Evolutionary conservation across 2,888 invertebrate species (phyloP), one percentile per base, ranked within the genome.

Genomic region (Boloria euphrosyne): DNA sequence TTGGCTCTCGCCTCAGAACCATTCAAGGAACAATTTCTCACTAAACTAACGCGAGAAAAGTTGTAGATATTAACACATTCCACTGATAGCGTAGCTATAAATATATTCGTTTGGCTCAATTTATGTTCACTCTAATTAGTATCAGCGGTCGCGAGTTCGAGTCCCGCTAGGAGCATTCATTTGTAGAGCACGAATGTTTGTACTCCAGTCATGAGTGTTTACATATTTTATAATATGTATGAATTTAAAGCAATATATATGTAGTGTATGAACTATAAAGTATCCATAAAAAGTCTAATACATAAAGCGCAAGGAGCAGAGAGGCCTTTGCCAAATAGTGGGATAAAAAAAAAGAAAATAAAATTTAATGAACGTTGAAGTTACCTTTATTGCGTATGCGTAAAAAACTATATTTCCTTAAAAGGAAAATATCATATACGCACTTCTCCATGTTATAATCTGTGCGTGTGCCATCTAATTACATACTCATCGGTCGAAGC

Each of bases 1-100:
- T 80, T 79, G 78, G 79, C 72, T 73, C 71, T 73, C 74, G 71
- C 72, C 73, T 73, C 61, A 69, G 61, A 66, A 61, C 60, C 73
- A 69, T 75, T 76, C 74, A 74, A 67, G 60, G 70, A 78, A 78
- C 74, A 74, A 81, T 82, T 85, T 85, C 87, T 86, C 82, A 86
- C 82, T 82, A 79, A 77, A 74, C 74, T 71, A 74, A 76, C 74
- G 77, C 79, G 78, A 76, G 77, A 78, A 81, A 79, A 77, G 75
- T 76, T 74, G 73, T 69, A 75, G 77, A 78, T 76, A 27, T 59
- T 46, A 58, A 50, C 17, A 27, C 31, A 38, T 7, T 38, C 16
- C 27, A 44, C 16, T 17, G 27, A n/a, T 51, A 64, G 58, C 57
- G 46, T n/a, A 16, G 57, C 57, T 57, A 57, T 57, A 10, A 22